Evolutionary conservation across 2,888 invertebrate genomes (phyloP).

Genomic region (Cartodere bifasciata): DNA sequence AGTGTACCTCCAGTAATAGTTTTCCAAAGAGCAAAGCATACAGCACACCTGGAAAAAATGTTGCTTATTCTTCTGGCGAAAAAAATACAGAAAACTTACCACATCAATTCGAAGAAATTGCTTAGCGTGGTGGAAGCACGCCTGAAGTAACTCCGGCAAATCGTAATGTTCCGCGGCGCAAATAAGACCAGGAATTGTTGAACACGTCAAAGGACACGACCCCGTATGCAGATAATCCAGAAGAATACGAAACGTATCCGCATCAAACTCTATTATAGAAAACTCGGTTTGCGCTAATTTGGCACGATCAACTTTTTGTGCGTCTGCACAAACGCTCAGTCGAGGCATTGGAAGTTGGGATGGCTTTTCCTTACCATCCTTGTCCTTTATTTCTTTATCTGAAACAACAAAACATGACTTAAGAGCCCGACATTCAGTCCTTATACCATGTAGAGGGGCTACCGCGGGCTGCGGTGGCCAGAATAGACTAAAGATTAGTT

Average conservation of each 20-base stretch:
- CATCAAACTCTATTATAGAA: constrained; percentile 89
- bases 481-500: too few relatives aligned
- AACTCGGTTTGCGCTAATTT: constrained; percentile 92
- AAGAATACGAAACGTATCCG: constrained; percentile 82
- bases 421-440: too few relatives aligned
- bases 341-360: constrained; percentile 72
- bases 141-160: constrained; percentile 80
- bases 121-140: constrained; percentile 91
- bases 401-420: constrained; percentile 20
- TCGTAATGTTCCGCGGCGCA: constrained; percentile 93
- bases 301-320: constrained; percentile 84
- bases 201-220: constrained; percentile 82
- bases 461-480: too few relatives aligned
- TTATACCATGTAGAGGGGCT: too few relatives aligned
- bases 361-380: constrained; percentile 59
- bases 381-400: constrained; percentile 73
- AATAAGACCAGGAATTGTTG: constrained; percentile 83
- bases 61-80: background rate
- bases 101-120: constrained; percentile 86
- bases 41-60: constrained; percentile 55
- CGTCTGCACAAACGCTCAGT: constrained; percentile 84
- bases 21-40: constrained; percentile 85
- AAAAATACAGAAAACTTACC: constrained; percentile 37
- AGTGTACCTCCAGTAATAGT: constrained; percentile 91
- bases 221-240: constrained; percentile 88